Conservation (phyloP, 2,113 vertebrate species). For the Myocastor coypus region DNA sequence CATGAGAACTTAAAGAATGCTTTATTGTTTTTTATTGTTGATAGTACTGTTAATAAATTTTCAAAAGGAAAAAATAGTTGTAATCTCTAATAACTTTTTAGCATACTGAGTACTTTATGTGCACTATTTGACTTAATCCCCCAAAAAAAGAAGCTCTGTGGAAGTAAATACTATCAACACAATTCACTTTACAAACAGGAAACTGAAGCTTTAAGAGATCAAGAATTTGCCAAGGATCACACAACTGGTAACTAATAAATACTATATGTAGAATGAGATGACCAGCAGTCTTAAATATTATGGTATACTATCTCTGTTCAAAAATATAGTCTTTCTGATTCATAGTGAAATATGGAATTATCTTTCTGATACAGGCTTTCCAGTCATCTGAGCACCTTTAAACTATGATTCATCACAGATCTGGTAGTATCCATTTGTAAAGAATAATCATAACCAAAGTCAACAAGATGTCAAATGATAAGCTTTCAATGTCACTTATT, state of each 20-base stretch:
- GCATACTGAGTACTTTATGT: neutral
- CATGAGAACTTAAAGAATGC: no score
- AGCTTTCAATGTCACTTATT: neutral
- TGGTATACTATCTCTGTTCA: neutral
- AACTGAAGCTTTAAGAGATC: conserved; percentile 44
- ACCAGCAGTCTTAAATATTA: conserved; percentile 1
- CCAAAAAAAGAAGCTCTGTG: neutral
- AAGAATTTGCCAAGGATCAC: conserved; percentile 1
- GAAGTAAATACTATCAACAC: neutral
- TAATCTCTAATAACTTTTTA: conserved; percentile 5
- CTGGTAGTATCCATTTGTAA: neutral
- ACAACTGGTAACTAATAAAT: neutral
- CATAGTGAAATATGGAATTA: conserved; percentile 1
- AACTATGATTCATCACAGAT: neutral
- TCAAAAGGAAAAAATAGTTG: no score
- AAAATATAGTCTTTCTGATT: neutral
- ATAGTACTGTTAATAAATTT: no score
- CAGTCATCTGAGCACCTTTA: conserved; percentile 2
- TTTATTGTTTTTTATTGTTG: no score
- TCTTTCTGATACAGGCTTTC: neutral
- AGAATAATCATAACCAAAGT: conserved; percentile 27
- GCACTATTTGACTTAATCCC: conserved; percentile 24
- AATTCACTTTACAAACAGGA: conserved; percentile 33
- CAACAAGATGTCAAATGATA: conserved; percentile 2
- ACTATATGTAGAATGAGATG: neutral